Evolutionary conservation across 2,888 invertebrate genomes (phyloP).

Genomic region (Coenonympha arcania): DNA sequence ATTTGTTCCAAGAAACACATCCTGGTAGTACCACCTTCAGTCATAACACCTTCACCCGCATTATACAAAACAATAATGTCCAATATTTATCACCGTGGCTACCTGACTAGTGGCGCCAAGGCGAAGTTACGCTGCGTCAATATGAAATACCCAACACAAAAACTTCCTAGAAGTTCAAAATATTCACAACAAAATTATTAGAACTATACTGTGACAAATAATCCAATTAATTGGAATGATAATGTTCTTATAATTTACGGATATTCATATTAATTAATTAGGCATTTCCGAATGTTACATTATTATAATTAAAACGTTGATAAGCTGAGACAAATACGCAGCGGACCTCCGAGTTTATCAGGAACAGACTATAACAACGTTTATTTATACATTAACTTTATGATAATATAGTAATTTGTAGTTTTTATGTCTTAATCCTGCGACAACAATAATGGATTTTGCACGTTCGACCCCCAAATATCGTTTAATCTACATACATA

Average conservation of each 20-base stretch:
- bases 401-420: conserved; percentile 7
- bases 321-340: background rate
- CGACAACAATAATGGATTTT: conserved; percentile 1
- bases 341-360: background rate
- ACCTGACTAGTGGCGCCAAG: conserved; percentile 28
- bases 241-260: conserved; percentile 36
- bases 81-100: conserved; percentile 32
- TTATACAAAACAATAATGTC: conserved; percentile 30
- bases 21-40: conserved; percentile 9
- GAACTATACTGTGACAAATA: conserved; percentile 40
- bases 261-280: conserved; percentile 36
- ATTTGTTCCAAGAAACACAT: conserved; percentile 17
- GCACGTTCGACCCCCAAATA: background rate
- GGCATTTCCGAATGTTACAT: conserved; percentile 3
- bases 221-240: conserved; percentile 37
- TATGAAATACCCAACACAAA: conserved; percentile 18
- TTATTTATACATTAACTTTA: background rate
- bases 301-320: background rate
- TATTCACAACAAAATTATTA: conserved; percentile 30
- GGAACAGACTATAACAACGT: conserved; percentile 1
- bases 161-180: conserved; percentile 35
- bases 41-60: conserved; percentile 27
- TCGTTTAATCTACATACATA: background rate
- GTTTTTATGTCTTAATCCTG: conserved; percentile 8
- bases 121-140: conserved; percentile 24